Base-by-base conservation (phyloP, 2,113 vertebrate species). In the Oncorhynchus nerka region DNA sequence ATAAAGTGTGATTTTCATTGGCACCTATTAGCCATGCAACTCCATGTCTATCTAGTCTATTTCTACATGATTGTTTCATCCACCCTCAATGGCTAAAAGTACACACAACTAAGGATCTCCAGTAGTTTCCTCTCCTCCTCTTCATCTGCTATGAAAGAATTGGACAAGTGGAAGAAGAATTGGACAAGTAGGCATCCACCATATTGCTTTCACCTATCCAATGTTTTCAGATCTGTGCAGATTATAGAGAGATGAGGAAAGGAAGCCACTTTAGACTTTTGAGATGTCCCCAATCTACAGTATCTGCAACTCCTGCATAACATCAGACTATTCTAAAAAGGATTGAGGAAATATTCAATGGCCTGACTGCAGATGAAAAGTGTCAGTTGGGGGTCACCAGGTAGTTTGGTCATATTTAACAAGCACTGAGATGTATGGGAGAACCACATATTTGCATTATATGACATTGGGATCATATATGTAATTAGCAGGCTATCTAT, bases 391-490 rank as follows among this genome's bases (percentile, higher is more conserved):
- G 48, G 68, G 45, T 32, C 39, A 61, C 55, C 55, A 61, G 68
- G 81, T 68, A 5, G 8, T 64, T 72, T 32, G 70, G 69, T 73
- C 79, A 68, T 75, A 71, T 83, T 19, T 74, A 76, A 80, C 55
- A 72, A 72, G 73, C 28, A 81, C 5, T n/a, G 26, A 15, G 26
- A 61, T 39, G 68, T 67, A 77, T 1, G 71, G 30, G 64, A 79
- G 49, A 84, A 74, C 80, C 74, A 79, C 68, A 71, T 88, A 89
- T 89, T 86, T 87, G 88, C 90, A 90, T 34, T 65, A 71, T 81
- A 75, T 68, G 59, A 86, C 55, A 77, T 69, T 79, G 45, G 74
- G 77, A 67, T 68, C 57, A 68, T 24, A 77, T 67, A 70, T 45
- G 39, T 70, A 34, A 81, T 79, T 76, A 75, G 72, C 79, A 85